Base-by-base conservation (phyloP, 2,888 invertebrate genomes). In the Frankliniella fusca region DNA sequence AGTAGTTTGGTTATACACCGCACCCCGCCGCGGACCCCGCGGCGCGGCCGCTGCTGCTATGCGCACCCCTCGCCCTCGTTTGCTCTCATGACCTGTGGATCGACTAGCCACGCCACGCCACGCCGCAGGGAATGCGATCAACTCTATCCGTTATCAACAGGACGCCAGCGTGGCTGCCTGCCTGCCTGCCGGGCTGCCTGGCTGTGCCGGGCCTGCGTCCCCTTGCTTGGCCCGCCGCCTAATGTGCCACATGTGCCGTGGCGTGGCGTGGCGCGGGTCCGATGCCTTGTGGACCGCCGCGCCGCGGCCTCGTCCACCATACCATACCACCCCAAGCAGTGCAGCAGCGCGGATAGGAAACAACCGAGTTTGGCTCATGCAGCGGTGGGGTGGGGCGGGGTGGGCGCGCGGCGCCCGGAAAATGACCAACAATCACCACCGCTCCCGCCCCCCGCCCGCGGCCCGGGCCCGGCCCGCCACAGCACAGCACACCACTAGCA, bases 221-320 rank as follows among this genome's bases (percentile, higher is more conserved):
- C 61, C 61, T 18, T 18, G 61, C 61, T 61, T 61, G 61, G 61
- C 61, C 61, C 61, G 61, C 61, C 61, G 61, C 61, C 61, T 61
- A 61, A 61, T 61, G 61, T 61, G 61, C n/a, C 61, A 61, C 61
- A 61, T 61, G 61, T 61, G 61, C 54, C 54, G 12, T 54, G 54
- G 15, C 12, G 54, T 18, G 15, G 54, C 54, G 12, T 54, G 38
- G 38, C 38, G 38, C 38, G 38, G 3, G 38, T 5, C 38, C 38
- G 38, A 38, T 38, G 38, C 38, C 5, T 38, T 38, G 38, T 38
- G 38, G 38, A 38, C 38, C 38, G 38, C 3, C 5, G 3, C 38
- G 38, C 38, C 38, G 38, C 38, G 38, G 2, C 54, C 54, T 54
- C 61, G 15, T 7, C 15, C 61, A 61, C 20, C 54, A 3, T 54